phyloP scores from a whole-genome alignment of 2,113 vertebrate species.

The Numida meleagris region DNA sequence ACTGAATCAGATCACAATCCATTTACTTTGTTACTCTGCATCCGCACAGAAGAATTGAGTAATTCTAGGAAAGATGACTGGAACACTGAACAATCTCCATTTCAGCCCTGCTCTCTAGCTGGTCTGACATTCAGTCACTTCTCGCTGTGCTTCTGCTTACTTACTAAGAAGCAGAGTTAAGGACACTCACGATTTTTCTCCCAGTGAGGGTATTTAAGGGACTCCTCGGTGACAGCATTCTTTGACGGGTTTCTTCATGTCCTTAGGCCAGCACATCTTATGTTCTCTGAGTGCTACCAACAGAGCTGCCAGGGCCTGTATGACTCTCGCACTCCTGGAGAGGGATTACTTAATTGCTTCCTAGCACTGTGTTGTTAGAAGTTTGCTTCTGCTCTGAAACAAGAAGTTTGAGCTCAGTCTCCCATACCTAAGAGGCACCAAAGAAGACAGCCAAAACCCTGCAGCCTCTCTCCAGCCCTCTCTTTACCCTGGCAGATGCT shows the following conservation, averaged over 20 bases:
- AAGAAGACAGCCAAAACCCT: background rate
- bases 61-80: background rate
- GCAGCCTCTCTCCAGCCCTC: background rate
- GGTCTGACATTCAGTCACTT: background rate
- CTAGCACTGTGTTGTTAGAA: background rate
- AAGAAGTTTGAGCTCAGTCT: background rate
- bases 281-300: background rate
- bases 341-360: background rate
- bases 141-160: background rate
- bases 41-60: background rate
- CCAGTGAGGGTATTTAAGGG: background rate
- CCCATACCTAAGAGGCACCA: background rate
- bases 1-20: background rate
- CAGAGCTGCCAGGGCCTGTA: fast-evolving
- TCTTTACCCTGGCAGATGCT: background rate
- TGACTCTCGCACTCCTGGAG: background rate
- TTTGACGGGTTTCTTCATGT: background rate
- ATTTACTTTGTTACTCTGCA: background rate
- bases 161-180: background rate
- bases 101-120: background rate
- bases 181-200: background rate
- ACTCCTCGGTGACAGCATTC: background rate
- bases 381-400: background rate
- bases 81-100: background rate
- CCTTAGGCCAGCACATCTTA: background rate